phyloP scores from a whole-genome alignment of 1,140 invertebrate species.

The Meloidogyne floridensis region DNA sequence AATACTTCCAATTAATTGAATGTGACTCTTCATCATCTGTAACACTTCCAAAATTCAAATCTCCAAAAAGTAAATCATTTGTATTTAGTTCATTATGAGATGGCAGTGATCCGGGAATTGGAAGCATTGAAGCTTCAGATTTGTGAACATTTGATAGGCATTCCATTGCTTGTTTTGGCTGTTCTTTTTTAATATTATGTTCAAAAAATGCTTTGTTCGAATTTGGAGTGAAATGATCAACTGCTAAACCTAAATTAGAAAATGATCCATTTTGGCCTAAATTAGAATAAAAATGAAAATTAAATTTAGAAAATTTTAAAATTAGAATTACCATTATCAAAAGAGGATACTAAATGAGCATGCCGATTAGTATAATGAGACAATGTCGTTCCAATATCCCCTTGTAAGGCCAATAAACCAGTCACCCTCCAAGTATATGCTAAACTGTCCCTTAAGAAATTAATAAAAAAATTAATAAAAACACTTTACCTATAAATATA shows the following conservation, averaged over 20 bases:
- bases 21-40: constrained; percentile 12
- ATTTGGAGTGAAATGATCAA: background rate
- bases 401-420: constrained; percentile 19
- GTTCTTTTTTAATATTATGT: background rate
- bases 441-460: constrained; percentile 2
- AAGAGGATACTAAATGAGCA: background rate
- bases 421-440: constrained; percentile 40
- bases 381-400: constrained; percentile 19
- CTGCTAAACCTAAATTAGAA: background rate
- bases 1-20: constrained; percentile 16
- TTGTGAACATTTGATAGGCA: background rate
- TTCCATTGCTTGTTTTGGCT: background rate
- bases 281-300: background rate
- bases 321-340: background rate
- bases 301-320: background rate
- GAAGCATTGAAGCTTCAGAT: background rate
- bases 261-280: background rate
- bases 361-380: constrained; percentile 16
- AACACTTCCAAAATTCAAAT: constrained; percentile 39
- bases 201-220: constrained; percentile 5
- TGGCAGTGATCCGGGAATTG: background rate
- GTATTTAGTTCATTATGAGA: background rate
- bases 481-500: constrained; percentile 3
- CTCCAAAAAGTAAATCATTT: constrained; percentile 37
- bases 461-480: background rate